Conservation (phyloP, 2,888 invertebrate genomes). For the Baronia brevicornis region DNA sequence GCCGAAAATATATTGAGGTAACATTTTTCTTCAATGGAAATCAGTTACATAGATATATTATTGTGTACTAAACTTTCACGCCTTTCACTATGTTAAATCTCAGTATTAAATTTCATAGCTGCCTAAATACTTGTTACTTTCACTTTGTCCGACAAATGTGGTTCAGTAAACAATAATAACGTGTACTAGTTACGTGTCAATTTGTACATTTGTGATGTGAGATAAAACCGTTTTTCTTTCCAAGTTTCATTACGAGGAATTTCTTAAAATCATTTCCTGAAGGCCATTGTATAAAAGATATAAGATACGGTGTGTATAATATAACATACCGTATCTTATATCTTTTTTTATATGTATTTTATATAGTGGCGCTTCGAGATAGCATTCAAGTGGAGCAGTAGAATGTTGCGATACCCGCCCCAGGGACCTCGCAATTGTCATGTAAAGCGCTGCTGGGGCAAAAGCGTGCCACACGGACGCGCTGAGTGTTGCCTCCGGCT, state of each 20-base stretch:
- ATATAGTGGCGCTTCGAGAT: conserved; percentile 31
- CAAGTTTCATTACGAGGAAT: too few relatives aligned
- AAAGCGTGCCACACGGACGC: conserved; percentile 41
- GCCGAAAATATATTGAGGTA: conserved; percentile 13
- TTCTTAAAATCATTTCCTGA: too few relatives aligned
- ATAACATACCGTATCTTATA: neutral
- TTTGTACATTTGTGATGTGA: too few relatives aligned
- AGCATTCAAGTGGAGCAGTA: conserved; percentile 31
- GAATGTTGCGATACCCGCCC: conserved; percentile 44
- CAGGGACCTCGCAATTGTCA: conserved; percentile 66
- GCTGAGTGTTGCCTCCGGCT: conserved; percentile 54
- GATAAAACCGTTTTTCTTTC: too few relatives aligned
- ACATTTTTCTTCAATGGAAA: conserved; percentile 2
- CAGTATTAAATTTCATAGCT: conserved; percentile 15
- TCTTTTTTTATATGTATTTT: conserved; percentile 20
- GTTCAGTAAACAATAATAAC: conserved; percentile 7
- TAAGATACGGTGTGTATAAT: too few relatives aligned
- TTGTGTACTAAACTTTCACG: conserved; percentile 32
- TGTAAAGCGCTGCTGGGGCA: conserved; percentile 57
- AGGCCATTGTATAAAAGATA: too few relatives aligned
- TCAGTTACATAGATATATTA: conserved; percentile 16
- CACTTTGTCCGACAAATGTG: conserved; percentile 15
- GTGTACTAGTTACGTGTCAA: too few relatives aligned
- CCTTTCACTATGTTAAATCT: conserved; percentile 37
- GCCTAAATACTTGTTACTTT: conserved; percentile 15